A percentile compares a stretch with the other conserved stretches of the same genome.
These are phyloP conservation scores for Paraplagusia blochii DNA, from an alignment of 2,113 vertebrate species.

Conservation along the genomic window DNA sequence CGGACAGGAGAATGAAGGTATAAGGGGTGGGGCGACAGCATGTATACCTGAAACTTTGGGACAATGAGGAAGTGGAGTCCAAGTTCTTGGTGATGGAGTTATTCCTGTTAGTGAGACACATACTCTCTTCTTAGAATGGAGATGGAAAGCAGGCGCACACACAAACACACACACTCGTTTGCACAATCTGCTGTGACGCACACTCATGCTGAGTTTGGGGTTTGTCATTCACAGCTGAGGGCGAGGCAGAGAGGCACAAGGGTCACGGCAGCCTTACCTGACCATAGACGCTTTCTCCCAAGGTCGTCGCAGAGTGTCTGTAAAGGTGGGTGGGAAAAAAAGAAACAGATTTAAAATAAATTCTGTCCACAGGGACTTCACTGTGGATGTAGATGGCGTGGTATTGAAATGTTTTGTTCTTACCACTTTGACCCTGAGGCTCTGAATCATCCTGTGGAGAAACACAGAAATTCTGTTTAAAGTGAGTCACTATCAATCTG, in stretches of 20 bases:
- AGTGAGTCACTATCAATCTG: constrained; percentile 30
- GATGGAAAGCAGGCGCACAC: constrained; percentile 33
- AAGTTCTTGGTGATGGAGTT: constrained; percentile 73
- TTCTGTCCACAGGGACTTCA: not conserved
- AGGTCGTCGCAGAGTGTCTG: constrained; percentile 82
- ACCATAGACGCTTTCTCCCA: constrained; percentile 85
- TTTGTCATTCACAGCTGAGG: not conserved
- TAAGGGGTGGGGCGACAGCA: constrained; percentile 22
- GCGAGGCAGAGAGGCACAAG: not conserved
- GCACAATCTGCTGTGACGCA: not conserved
- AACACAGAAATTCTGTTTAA: constrained; percentile 24
- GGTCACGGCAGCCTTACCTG: constrained; percentile 69
- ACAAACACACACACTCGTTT: constrained; percentile 2
- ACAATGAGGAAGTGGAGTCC: constrained; percentile 68
- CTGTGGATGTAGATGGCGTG: constrained; percentile 12
- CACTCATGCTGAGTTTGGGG: constrained; percentile 19
- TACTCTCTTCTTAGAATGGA: constrained; percentile 61
- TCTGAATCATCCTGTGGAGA: constrained; percentile 81
- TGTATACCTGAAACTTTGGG: constrained; percentile 69
- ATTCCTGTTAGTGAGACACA: constrained; percentile 80
- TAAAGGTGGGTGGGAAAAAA: constrained; percentile 17
- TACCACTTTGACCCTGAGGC: constrained; percentile 69
- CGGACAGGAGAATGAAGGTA: too few relatives aligned
- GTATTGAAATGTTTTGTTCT: constrained; percentile 51
- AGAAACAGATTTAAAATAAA: not conserved